Base-by-base conservation (phyloP, 2,888 invertebrate species). In the Lasioglossum figueresi region DNA sequence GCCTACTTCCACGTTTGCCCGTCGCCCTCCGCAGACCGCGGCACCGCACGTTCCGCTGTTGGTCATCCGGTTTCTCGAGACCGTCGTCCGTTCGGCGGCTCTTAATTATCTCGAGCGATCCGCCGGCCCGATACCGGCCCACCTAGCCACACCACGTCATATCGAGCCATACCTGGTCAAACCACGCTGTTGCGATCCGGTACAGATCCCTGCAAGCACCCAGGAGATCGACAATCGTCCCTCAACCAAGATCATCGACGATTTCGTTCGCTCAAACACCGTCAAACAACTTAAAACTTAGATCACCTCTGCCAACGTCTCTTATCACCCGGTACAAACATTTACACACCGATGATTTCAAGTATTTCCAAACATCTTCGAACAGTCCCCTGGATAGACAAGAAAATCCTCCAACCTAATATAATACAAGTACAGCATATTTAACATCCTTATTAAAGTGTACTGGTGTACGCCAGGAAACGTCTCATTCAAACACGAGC, bases 21-120 rank as follows among this genome's bases (percentile, higher is more conserved):
- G 34, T 31, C 48, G 31, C 27, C 34, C 31, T 45, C 31, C 34
- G 63, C 27, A 43, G 45, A 19, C 43, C 23, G 16, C 23, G 77
- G 23, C 45, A 45, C 34, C 34, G 59, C 68, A 8, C 66, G 79
- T 66, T 76, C 72, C 66, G 75, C 52, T 48, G 34, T 52, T 34
- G 63, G 31, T 71, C 84, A 45, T 83, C 73, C 78, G 84, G 80
- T 85, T 83, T 84, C 77, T 16, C 66, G 66, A 59, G 72, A 31
- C 73, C 63, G 66, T 71, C 59, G 52, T 34, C 63, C 82, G 48
- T 77, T 82, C 52, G 68, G 68, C 72, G 76, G 43, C 71, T 81
- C 81, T 76, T 72, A 66, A 81, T 85, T 72, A 43, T 71, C 72
- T 16, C 73, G 68, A 34, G 73, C 68, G 76, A 34, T 16, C 23